Percentiles rank a stretch among this genome's conserved stretches.
These are phyloP conservation scores for Megalonaias nervosa DNA, from an alignment of 1,140 invertebrate genomes.

Conservation along the genomic window DNA sequence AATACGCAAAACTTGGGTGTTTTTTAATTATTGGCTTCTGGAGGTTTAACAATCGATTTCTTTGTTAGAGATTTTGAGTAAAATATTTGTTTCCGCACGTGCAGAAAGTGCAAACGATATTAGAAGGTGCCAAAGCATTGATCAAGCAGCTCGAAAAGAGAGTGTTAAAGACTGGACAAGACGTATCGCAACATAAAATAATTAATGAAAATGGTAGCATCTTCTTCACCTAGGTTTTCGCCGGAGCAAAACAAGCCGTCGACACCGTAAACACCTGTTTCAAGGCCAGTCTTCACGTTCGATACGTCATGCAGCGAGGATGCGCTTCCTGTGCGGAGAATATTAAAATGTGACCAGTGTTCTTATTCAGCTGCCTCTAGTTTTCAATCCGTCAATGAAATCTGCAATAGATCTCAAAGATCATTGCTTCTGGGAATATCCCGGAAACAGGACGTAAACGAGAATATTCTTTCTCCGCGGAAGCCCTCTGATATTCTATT, in stretches of 20 bases:
- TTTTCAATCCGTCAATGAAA: neutral
- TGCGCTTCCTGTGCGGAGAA: too few species aligned
- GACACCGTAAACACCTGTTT: conserved; percentile 13
- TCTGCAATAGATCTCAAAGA: neutral
- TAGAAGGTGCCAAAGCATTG: conserved; percentile 25
- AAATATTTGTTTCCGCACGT: conserved; percentile 16
- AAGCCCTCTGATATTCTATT: neutral
- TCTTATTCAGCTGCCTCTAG: neutral
- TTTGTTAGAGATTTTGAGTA: conserved; percentile 14
- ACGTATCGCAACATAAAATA: conserved; percentile 28
- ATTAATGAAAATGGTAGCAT: conserved; percentile 22
- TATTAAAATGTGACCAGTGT: too few species aligned
- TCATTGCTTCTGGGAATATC: conserved; percentile 3
- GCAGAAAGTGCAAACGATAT: conserved; percentile 29
- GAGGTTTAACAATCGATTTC: neutral
- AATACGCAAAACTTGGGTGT: too few species aligned
- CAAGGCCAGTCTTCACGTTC: neutral
- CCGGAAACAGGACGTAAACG: neutral
- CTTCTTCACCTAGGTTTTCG: conserved; percentile 9
- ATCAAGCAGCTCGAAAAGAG: conserved; percentile 25
- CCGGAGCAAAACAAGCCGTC: conserved; percentile 10
- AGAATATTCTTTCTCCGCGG: neutral
- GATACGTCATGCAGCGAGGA: too few species aligned
- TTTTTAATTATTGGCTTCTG: too few species aligned
- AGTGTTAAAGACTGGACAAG: conserved; percentile 24